Evolutionary conservation across 1,140 invertebrate species (phyloP).

Genomic region (Atta cephalotes): DNA sequence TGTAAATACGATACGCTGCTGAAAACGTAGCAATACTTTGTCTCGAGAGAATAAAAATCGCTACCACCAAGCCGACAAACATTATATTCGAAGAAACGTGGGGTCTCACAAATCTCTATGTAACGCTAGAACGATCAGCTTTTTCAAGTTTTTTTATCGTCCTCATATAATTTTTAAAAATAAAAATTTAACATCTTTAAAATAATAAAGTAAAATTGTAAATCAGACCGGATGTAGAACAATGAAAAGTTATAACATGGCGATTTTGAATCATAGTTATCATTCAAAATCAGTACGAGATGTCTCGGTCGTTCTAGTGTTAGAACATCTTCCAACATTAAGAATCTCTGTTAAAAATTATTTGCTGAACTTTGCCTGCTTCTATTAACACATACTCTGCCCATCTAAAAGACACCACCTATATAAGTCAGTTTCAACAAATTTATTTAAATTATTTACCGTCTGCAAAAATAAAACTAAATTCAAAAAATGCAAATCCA

Average conservation of each 20-base stretch:
- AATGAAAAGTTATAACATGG: neutral
- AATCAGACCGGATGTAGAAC: neutral
- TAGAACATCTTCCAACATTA: neutral
- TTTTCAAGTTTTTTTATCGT: neutral
- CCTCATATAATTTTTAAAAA: neutral
- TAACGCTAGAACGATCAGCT: neutral
- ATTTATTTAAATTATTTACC: too few relatives aligned
- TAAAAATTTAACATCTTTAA: neutral
- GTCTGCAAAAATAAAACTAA: too few relatives aligned
- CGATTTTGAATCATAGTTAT: neutral
- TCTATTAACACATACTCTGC: too few relatives aligned
- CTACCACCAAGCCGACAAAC: neutral
- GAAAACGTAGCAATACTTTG: neutral
- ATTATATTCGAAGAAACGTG: slow-evolving; percentile 15
- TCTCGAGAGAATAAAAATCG: neutral
- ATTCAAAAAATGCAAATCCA: too few relatives aligned
- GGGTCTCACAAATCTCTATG: neutral
- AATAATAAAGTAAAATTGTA: slow-evolving; percentile 3
- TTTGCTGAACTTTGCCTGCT: slow-evolving; percentile 1
- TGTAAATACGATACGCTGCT: slow-evolving; percentile 54
- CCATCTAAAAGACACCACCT: too few relatives aligned
- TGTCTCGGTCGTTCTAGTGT: neutral
- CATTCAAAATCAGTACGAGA: neutral
- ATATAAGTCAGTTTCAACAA: too few relatives aligned
- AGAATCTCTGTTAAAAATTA: neutral